These are phyloP conservation scores for Aethes cnicana DNA, from an alignment of 2,888 invertebrate species.

Conservation along the genomic window DNA sequence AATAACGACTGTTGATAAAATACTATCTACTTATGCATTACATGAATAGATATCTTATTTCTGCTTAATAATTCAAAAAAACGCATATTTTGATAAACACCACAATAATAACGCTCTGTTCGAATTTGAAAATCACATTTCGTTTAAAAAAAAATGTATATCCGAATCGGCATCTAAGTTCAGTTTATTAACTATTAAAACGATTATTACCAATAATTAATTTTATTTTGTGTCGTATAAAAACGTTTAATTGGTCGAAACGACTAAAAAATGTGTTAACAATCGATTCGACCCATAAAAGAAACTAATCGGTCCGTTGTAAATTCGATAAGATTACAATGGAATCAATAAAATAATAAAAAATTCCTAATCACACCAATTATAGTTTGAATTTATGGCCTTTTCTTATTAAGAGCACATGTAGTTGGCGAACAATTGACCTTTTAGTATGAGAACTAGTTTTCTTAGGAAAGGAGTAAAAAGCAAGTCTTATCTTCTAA, in stretches of 20 bases:
- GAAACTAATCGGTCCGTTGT: conserved; percentile 27
- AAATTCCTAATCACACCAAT: conserved; percentile 37
- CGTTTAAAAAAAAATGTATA: not conserved
- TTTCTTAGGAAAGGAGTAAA: too few relatives aligned
- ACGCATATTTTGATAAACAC: too few relatives aligned
- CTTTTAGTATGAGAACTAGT: too few relatives aligned
- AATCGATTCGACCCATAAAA: conserved; percentile 29
- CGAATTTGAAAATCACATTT: too few relatives aligned
- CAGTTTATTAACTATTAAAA: conserved; percentile 4
- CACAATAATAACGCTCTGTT: too few relatives aligned
- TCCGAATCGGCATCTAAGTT: not conserved
- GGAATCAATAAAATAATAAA: conserved; percentile 39
- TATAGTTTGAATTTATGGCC: conserved; percentile 36
- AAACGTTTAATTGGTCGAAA: conserved; percentile 25
- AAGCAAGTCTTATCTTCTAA: too few relatives aligned
- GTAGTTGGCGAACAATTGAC: too few relatives aligned
- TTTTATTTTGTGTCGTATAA: conserved; percentile 8
- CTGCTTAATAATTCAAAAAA: too few relatives aligned
- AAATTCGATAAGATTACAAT: conserved; percentile 36
- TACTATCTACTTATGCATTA: too few relatives aligned
- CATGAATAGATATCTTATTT: too few relatives aligned
- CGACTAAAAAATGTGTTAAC: conserved; percentile 28
- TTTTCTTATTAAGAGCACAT: conserved; percentile 35
- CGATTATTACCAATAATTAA: conserved; percentile 14
- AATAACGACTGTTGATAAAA: too few relatives aligned